Evolutionary conservation across 1,140 invertebrate genomes (phyloP).

Genomic region (Babylonia areolata): DNA sequence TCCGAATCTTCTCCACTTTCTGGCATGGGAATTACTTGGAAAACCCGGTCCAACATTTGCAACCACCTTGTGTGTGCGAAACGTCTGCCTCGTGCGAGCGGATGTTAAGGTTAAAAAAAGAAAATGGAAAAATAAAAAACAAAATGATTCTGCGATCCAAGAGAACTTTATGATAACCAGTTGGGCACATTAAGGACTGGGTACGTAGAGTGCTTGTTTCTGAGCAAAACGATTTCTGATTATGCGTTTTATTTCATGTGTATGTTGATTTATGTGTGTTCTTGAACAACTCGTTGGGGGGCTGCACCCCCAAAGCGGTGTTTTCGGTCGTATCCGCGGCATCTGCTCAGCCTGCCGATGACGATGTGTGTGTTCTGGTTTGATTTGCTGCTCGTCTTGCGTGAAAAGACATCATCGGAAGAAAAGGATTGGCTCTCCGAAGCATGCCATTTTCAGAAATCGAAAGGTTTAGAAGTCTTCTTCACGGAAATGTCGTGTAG

Average conservation of each 20-base stretch:
- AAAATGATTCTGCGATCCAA: not conserved
- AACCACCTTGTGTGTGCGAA: conserved; percentile 26
- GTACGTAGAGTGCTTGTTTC: not conserved
- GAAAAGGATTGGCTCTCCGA: not conserved
- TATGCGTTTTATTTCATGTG: not conserved
- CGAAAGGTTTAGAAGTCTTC: not conserved
- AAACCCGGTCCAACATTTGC: conserved; percentile 22
- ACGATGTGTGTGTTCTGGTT: not conserved
- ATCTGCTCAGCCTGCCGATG: not conserved
- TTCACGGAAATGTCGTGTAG: not conserved
- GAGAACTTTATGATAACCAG: conserved; percentile 17
- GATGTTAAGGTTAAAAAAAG: conserved; percentile 20
- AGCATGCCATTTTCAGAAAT: not conserved
- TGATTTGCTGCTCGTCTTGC: not conserved
- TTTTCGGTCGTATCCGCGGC: conserved; percentile 3
- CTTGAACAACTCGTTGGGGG: not conserved
- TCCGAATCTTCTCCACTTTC: not conserved
- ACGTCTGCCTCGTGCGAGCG: conserved; percentile 12
- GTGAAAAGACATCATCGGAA: not conserved
- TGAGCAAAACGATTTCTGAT: not conserved
- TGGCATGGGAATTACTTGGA: not conserved
- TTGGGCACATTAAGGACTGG: not conserved
- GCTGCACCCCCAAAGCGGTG: not conserved
- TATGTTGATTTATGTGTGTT: conserved; percentile 6
- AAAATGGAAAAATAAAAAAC: not conserved